These are phyloP conservation scores for Trichogramma pretiosum DNA, from an alignment of 1,140 invertebrate species.

Conservation along the genomic window DNA sequence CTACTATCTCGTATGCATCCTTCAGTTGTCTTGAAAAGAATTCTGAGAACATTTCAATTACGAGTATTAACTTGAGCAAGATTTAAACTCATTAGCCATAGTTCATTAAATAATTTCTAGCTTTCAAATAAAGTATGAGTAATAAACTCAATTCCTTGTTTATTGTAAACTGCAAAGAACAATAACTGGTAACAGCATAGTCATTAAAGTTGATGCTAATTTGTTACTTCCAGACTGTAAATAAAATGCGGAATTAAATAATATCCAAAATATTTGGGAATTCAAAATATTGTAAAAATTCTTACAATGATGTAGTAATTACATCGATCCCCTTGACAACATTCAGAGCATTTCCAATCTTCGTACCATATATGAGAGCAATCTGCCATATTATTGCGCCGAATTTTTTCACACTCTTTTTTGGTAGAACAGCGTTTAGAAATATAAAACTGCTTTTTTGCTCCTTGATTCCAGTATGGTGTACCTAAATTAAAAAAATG, in stretches of 20 bases:
- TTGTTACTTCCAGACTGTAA: conserved; percentile 25
- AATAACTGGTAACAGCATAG: neutral
- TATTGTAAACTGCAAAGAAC: no score
- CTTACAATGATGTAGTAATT: conserved; percentile 96
- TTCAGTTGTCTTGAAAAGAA: no score
- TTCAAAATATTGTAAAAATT: conserved; percentile 22
- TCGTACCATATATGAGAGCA: conserved; percentile 96
- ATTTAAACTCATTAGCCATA: no score
- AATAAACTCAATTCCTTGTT: no score
- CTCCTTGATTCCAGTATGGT: conserved; percentile 88
- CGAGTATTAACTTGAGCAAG: no score
- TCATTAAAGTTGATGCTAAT: conserved; percentile 5
- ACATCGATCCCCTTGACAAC: conserved; percentile 92
- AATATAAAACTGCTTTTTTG: conserved; percentile 88
- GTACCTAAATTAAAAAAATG: conserved; percentile 61
- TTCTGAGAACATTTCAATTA: no score
- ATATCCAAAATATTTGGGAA: neutral
- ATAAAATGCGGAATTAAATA: neutral
- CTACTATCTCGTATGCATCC: no score
- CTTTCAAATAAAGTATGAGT: no score
- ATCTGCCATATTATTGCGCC: conserved; percentile 59
- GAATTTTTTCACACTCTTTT: conserved; percentile 63
- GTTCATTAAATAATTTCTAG: no score
- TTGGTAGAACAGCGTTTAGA: conserved; percentile 84
- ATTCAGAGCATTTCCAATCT: conserved; percentile 96